Base-by-base conservation (phyloP, 1,140 invertebrate genomes). In the Oncopodura yosiiana region DNA sequence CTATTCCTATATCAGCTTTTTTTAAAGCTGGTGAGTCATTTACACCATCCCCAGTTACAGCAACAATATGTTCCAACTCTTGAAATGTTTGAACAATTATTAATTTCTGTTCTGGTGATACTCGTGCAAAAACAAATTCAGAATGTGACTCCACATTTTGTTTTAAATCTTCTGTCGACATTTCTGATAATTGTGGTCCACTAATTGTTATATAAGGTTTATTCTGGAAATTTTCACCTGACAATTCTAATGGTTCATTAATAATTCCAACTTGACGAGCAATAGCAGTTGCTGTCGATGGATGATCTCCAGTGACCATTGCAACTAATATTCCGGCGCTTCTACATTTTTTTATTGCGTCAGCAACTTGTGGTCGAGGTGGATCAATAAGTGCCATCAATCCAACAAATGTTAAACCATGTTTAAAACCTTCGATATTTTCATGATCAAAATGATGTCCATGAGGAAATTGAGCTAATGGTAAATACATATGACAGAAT, bases 131-230 rank as follows among this genome's bases (percentile, higher is more conserved):
- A 69, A 78, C 66, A 75, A 67, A 66, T 76, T 78, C 72, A 72
- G 43, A 0, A 36, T 65, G 62, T 21, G 29, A 30, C 24, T 45
- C n/a, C n/a, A n/a, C n/a, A n/a, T n/a, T n/a, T n/a, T n/a, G n/a
- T n/a, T 46, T n/a, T 48, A 98, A 75, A 70, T 92, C 82, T 39
- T 94, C 90, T 48, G 82, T 80, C 60, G 81, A 81, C 66, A 98
- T 81, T 68, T 97, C 93, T 66, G 89, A 79, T 61, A 98, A 79
- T 73, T 97, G 91, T 62, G 82, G 82, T 68, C 94, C 94, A 72
- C 96, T 93, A 55, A 99, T 34, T 34, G 30, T 34, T 34, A n/a
- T n/a, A n/a, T n/a, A n/a, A n/a, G n/a, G n/a, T n/a, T n/a, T n/a
- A n/a, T n/a, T n/a, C n/a, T n/a, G n/a, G n/a, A n/a, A n/a, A n/a